Evolutionary conservation across 2,888 invertebrate species (phyloP).

Genomic region (Netelia inedita): DNA sequence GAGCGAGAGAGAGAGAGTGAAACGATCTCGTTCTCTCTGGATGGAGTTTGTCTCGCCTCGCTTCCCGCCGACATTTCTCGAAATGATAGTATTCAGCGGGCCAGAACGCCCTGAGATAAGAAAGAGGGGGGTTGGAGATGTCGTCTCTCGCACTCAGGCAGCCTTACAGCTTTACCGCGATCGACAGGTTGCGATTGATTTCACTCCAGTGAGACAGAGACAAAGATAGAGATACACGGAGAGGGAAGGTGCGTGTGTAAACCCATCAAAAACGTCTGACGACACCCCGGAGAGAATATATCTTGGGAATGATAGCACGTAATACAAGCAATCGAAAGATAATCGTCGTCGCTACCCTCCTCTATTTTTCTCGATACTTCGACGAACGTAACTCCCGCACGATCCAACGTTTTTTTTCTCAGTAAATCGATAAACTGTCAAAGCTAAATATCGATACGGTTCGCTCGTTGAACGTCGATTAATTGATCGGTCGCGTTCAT

Average conservation of each 20-base stretch:
- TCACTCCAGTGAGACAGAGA: conserved; percentile 41
- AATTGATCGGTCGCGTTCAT: conserved; percentile 14
- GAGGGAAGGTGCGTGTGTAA: conserved; percentile 22
- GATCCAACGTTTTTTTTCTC: neutral
- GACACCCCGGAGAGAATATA: conserved; percentile 41
- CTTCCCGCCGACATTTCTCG: conserved; percentile 56
- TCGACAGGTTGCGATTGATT: conserved; percentile 61
- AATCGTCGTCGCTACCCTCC: conserved; percentile 44
- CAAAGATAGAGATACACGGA: too few species aligned
- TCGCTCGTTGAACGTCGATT: neutral
- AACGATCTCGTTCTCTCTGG: neutral
- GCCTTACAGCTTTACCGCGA: conserved; percentile 36
- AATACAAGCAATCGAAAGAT: conserved; percentile 53
- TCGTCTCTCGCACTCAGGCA: conserved; percentile 16
- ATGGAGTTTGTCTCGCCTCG: conserved; percentile 56
- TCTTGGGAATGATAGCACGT: conserved; percentile 23
- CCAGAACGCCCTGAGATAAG: conserved; percentile 65
- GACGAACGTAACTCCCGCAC: neutral
- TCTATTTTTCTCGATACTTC: conserved; percentile 9
- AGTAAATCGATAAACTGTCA: neutral
- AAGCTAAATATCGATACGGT: too few species aligned
- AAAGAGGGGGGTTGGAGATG: conserved; percentile 44
- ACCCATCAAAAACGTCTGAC: conserved; percentile 58
- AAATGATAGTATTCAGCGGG: conserved; percentile 67
- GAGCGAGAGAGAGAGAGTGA: too few species aligned